These are phyloP conservation scores for Oligia strigilis DNA, from an alignment of 2,888 invertebrate species.

Conservation along the genomic window DNA sequence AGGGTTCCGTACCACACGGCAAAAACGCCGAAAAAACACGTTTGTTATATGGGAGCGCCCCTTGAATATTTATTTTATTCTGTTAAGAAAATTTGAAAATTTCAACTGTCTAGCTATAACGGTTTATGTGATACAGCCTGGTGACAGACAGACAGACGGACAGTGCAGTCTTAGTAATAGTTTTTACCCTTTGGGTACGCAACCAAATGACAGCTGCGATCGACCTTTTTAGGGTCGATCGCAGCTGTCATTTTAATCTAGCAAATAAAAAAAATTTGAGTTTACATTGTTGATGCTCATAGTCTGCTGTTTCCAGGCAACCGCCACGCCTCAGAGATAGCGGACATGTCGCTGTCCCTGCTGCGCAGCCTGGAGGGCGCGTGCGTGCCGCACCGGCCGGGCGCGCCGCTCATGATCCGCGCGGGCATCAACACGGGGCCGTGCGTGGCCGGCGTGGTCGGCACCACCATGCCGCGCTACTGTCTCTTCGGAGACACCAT, in stretches of 20 bases:
- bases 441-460: slow-evolving; percentile 92
- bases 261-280: background rate
- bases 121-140: too few species aligned
- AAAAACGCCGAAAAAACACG: background rate
- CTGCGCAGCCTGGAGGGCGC: slow-evolving; percentile 88
- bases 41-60: too few species aligned
- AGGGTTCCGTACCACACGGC: too few species aligned
- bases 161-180: too few species aligned
- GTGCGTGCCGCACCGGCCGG: slow-evolving; percentile 89
- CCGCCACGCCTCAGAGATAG: slow-evolving; percentile 91
- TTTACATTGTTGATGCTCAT: background rate
- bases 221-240: too few species aligned
- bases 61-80: too few species aligned
- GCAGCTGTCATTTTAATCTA: background rate
- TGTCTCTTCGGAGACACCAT: slow-evolving; percentile 92
- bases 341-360: slow-evolving; percentile 91
- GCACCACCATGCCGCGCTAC: slow-evolving; percentile 91
- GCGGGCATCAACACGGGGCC: slow-evolving; percentile 92
- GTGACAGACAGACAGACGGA: too few species aligned
- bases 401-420: slow-evolving; percentile 87
- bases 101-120: too few species aligned
- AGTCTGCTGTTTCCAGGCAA: slow-evolving; percentile 80
- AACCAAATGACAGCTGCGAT: too few species aligned
- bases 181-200: too few species aligned
- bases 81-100: too few species aligned